Evolutionary conservation across 2,113 vertebrate species (phyloP).

Genomic region (Taurulus bubalis): DNA sequence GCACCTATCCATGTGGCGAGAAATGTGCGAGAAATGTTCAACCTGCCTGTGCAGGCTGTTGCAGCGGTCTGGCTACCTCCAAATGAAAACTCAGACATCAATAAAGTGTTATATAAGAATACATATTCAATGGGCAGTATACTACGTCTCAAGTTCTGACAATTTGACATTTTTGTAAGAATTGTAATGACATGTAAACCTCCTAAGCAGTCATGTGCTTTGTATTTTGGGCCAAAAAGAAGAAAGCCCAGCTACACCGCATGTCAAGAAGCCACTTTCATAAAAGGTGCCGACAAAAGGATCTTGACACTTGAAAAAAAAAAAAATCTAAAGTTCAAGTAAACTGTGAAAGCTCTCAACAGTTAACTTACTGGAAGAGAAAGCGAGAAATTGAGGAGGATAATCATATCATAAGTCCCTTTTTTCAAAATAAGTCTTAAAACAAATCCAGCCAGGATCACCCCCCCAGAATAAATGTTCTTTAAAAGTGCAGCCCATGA

Average conservation of each 20-base stretch:
- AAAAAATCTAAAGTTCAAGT: slow-evolving; percentile 36
- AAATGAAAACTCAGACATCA: slow-evolving; percentile 9
- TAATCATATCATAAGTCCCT: slow-evolving; percentile 39
- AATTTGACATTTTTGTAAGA: slow-evolving; percentile 11
- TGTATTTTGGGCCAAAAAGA: slow-evolving; percentile 22
- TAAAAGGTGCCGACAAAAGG: background rate
- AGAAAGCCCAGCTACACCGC: background rate
- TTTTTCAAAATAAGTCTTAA: slow-evolving; percentile 26
- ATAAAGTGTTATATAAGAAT: background rate
- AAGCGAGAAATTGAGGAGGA: slow-evolving; percentile 10
- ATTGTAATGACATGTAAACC: background rate
- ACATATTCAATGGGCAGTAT: slow-evolving; percentile 2
- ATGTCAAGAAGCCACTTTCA: slow-evolving; percentile 11
- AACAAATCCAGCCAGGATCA: slow-evolving; percentile 18
- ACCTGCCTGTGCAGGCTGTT: slow-evolving; percentile 23
- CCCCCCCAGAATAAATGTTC: slow-evolving; percentile 27
- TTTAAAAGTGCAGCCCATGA: slow-evolving; percentile 2
- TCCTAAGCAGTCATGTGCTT: background rate
- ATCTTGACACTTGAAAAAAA: slow-evolving; percentile 9
- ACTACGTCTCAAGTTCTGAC: slow-evolving; percentile 10
- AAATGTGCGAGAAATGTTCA: slow-evolving; percentile 22
- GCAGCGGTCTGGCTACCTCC: background rate
- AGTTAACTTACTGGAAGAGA: slow-evolving; percentile 35
- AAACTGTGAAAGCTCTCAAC: slow-evolving; percentile 25
- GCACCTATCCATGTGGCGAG: slow-evolving; percentile 53